phyloP scores from a whole-genome alignment of 2,113 vertebrate species.

The Circaetus cinerascens region DNA sequence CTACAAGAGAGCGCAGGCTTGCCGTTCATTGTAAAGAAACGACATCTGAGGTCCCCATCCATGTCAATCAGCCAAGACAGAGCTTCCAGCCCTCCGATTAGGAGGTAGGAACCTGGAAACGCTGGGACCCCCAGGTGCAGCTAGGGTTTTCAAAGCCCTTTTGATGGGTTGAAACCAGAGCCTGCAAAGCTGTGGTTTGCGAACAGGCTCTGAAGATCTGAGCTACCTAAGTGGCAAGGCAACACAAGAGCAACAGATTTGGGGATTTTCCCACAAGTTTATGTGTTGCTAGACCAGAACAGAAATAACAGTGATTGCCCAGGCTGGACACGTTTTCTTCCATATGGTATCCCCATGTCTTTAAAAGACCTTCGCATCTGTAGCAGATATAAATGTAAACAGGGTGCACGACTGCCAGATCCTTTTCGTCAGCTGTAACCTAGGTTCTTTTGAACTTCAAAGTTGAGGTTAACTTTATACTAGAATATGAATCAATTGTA shows the following conservation, averaged over 20 bases:
- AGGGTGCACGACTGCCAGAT: background rate
- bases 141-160: background rate
- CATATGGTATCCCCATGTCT: background rate
- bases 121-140: background rate
- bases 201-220: background rate
- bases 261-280: background rate
- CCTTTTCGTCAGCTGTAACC: background rate
- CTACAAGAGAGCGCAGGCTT: background rate
- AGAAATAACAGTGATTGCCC: background rate
- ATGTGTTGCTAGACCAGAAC: background rate
- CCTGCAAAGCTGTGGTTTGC: background rate
- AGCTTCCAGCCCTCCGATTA: background rate
- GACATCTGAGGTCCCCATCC: background rate
- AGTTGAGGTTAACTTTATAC: background rate
- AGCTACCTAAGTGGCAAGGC: background rate
- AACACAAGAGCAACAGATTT: background rate
- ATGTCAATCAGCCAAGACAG: background rate
- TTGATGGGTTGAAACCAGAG: background rate
- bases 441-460: background rate
- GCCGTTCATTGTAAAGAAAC: background rate
- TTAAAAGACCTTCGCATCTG: background rate
- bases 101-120: background rate
- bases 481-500: background rate
- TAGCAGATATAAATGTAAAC: background rate
- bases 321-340: background rate